Evolutionary conservation across 2,888 invertebrate species (phyloP).

Genomic region (Xylota sylvarum): DNA sequence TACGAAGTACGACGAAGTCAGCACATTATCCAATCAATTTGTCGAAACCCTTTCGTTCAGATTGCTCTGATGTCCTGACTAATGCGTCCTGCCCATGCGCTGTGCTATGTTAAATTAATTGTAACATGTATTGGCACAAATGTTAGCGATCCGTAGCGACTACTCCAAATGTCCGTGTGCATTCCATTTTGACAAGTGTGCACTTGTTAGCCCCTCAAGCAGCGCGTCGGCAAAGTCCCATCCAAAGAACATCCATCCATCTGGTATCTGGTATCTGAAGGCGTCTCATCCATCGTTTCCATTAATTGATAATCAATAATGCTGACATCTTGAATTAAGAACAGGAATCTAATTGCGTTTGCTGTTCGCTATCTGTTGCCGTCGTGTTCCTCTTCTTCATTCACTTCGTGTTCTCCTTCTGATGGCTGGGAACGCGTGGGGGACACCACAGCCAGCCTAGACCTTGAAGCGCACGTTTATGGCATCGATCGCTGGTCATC

Average conservation of each 20-base stretch:
- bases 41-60: constrained; percentile 48
- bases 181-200: constrained; percentile 58
- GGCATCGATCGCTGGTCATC: constrained; percentile 61
- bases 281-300: constrained; percentile 71
- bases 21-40: constrained; percentile 52
- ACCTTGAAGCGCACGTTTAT: constrained; percentile 55
- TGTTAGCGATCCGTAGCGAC: constrained; percentile 45
- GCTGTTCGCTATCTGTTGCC: constrained; percentile 40
- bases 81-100: constrained; percentile 25
- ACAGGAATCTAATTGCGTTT: constrained; percentile 74
- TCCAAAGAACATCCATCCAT: constrained; percentile 24
- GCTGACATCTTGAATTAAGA: constrained; percentile 75
- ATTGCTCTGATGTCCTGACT: constrained; percentile 21
- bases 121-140: constrained; percentile 71
- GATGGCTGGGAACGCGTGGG: constrained; percentile 38
- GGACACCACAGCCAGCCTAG: constrained; percentile 2
- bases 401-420: background rate
- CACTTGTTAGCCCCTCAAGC: background rate
- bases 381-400: background rate
- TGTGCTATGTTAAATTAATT: constrained; percentile 45
- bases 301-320: constrained; percentile 76
- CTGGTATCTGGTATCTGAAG: constrained; percentile 49
- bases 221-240: background rate
- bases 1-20: background rate
- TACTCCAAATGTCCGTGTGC: constrained; percentile 18